These are phyloP conservation scores for Apodemus speciosus DNA, from an alignment of 2,113 vertebrate genomes.

Conservation along the genomic window DNA sequence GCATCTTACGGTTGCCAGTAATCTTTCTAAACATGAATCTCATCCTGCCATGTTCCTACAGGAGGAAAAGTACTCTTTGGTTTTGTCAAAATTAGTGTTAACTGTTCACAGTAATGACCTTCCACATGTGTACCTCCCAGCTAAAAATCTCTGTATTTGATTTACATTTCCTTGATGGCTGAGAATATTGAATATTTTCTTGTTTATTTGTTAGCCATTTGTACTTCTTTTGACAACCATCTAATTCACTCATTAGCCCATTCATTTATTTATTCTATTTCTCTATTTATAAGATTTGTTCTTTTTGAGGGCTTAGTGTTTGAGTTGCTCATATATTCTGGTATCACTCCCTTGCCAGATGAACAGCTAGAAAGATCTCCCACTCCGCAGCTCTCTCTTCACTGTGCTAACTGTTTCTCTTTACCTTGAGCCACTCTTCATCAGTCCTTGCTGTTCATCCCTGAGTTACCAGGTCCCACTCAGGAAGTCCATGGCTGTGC, in stretches of 20 bases:
- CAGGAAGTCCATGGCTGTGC: background rate
- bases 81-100: background rate
- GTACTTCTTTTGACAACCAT: background rate
- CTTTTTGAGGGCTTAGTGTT: background rate
- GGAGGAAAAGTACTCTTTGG: background rate
- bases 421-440: background rate
- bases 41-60: background rate
- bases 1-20: background rate
- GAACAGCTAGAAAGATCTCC: background rate
- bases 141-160: background rate
- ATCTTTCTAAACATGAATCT: slow-evolving; percentile 18
- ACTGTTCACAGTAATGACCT: background rate
- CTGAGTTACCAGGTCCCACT: background rate
- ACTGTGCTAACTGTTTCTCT: background rate
- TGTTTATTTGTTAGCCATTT: background rate
- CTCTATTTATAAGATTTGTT: background rate
- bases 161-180: background rate
- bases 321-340: background rate
- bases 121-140: background rate
- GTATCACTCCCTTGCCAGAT: background rate
- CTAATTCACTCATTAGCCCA: background rate
- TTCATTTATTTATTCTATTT: background rate
- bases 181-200: background rate
- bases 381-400: background rate
- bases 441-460: background rate